Evolutionary conservation across 2,797 vertebrate genomes (phyloP).

Genomic region (Poecilia picta): DNA sequence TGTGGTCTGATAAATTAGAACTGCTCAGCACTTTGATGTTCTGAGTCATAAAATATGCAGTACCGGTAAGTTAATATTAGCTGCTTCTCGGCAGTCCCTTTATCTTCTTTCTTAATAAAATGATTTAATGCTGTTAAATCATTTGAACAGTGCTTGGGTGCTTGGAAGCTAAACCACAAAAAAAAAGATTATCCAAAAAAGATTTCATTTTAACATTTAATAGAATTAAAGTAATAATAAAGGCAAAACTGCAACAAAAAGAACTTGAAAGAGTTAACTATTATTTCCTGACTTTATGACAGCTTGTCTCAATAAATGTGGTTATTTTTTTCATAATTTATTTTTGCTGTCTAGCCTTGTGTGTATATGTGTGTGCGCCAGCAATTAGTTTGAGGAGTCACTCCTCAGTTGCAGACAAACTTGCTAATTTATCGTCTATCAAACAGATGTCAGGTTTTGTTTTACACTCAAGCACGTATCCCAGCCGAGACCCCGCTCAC

Average conservation of each 20-base stretch:
- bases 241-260: neutral
- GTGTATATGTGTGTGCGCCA: neutral
- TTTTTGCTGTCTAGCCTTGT: neutral
- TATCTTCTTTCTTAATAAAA: conserved; percentile 10
- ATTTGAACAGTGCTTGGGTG: neutral
- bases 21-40: conserved; percentile 15
- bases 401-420: conserved; percentile 47
- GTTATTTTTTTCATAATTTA: conserved; percentile 13
- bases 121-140: conserved; percentile 17
- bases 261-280: neutral
- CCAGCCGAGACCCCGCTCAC: conserved; percentile 14
- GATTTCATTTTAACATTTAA: neutral
- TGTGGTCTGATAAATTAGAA: conserved; percentile 16
- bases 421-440: conserved; percentile 66
- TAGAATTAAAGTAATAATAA: neutral
- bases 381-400: conserved; percentile 69
- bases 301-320: conserved; percentile 40
- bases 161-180: conserved; percentile 14
- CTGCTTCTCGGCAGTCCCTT: conserved; percentile 24
- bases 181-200: too few relatives aligned
- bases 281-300: conserved; percentile 31
- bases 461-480: conserved; percentile 37
- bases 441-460: conserved; percentile 65
- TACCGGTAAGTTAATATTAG: conserved; percentile 33
- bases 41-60: conserved; percentile 34